Evolutionary conservation across 2,888 invertebrate genomes (phyloP), one percentile per base, ranked within the genome.

Genomic region (Alentia gelatinosa): DNA sequence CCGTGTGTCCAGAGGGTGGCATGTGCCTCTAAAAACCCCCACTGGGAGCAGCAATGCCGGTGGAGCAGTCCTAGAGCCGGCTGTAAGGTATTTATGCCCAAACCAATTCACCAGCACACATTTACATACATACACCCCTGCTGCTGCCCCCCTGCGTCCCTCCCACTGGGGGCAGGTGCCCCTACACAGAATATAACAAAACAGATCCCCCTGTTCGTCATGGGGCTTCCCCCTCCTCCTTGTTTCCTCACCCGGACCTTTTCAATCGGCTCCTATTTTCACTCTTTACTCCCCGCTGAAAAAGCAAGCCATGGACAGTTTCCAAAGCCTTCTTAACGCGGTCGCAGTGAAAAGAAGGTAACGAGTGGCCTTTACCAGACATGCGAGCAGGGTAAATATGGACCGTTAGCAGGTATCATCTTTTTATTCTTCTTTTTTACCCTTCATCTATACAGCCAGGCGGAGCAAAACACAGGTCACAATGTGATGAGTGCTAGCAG

Each of bases 171-270:
- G 19, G 19, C 23, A 56, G 9, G 3, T 12, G n/a, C 56, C 5
- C 56, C 56, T n/a, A n/a, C 23, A 56, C 19, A 56, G 19, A 12
- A 7, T 12, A 47, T 56, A n/a, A 56, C 56, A 56, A 56, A 56
- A 56, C 19, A 12, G 19, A n/a, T n/a, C 56, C n/a, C 56, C 56
- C 19, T 12, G 56, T 19, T n/a, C 23, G 56, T n/a, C 56, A n/a
- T 56, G 56, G 56, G 56, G n/a, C 56, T 56, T 56, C 56, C 56
- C 56, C 56, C 56, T n/a, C 56, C 56, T 56, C n/a, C 56, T 56
- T 56, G 56, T 56, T 56, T 56, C n/a, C 56, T 56, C 56, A 56
- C 9, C 56, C 3, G n/a, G 19, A 56, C 12, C 56, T 56, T 56
- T 56, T 56, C 56, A 56, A n/a, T 56, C 56, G 23, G n/a, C 56